Conservation (phyloP, 1,140 invertebrate species). For the Elysia chlorotica region DNA sequence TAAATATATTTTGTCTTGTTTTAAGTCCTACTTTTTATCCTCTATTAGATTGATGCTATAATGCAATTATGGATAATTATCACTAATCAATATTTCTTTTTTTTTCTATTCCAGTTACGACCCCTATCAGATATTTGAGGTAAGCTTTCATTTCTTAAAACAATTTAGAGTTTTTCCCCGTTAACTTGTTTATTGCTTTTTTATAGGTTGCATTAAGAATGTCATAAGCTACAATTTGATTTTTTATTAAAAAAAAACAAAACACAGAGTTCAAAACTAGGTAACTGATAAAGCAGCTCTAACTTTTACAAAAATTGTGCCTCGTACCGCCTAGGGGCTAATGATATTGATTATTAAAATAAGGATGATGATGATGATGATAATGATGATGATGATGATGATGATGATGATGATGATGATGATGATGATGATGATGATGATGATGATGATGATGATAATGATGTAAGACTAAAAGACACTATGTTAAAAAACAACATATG, state of each 20-base stretch:
- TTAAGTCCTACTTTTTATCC: background rate
- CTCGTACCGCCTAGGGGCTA: background rate
- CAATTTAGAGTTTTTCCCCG: background rate
- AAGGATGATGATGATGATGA: background rate
- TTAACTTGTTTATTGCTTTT: too few species aligned
- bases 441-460: slow-evolving; percentile 7
- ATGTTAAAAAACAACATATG: background rate
- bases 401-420: background rate
- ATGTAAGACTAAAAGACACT: background rate
- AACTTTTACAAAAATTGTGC: background rate
- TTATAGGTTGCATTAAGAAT: too few species aligned
- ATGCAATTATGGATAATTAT: too few species aligned
- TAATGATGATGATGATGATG: background rate
- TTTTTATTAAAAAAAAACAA: too few species aligned
- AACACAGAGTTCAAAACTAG: background rate
- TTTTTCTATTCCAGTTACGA: slow-evolving; percentile 42
- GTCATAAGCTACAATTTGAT: too few species aligned
- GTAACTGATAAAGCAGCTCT: background rate
- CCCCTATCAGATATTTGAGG: slow-evolving; percentile 52
- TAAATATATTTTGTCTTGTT: background rate
- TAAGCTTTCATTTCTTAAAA: slow-evolving; percentile 26
- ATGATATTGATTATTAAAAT: background rate
- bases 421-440: slow-evolving; percentile 2
- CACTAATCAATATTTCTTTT: background rate
- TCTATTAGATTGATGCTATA: too few species aligned